Conservation (phyloP, 2,113 vertebrate genomes). For the Alectura lathami region DNA sequence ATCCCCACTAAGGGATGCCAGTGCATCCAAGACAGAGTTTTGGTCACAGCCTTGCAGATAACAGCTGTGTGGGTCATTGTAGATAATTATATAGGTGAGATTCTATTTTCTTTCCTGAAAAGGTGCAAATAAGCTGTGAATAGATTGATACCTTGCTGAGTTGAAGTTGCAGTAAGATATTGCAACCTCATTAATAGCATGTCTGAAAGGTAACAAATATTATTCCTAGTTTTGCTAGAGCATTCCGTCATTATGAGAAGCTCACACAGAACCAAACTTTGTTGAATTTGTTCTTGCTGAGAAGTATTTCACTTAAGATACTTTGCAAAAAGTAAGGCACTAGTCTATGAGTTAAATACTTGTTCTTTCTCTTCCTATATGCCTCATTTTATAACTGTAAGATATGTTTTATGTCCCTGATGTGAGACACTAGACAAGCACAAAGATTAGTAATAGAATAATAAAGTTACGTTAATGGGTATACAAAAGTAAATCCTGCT, state of each 20-base stretch:
- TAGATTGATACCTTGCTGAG: background rate
- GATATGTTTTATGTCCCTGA: background rate
- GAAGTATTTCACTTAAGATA: background rate
- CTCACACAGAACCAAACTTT: background rate
- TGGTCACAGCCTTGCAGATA: background rate
- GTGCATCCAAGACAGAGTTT: background rate
- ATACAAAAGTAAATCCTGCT: background rate
- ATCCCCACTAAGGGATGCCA: background rate
- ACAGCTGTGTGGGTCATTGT: background rate
- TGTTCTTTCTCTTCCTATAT: background rate
- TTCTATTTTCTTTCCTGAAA: conserved; percentile 8
- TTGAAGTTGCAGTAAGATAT: background rate
- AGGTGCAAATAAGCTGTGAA: background rate
- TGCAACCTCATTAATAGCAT: background rate
- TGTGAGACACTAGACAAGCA: background rate
- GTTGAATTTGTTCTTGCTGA: background rate
- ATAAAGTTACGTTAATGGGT: background rate
- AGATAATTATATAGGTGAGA: background rate
- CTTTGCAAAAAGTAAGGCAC: background rate
- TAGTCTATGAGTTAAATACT: background rate
- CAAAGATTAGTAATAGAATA: background rate
- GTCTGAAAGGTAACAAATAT: background rate
- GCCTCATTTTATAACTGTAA: background rate
- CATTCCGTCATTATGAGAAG: background rate
- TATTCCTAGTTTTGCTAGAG: background rate